phyloP scores from a whole-genome alignment of 2,113 vertebrate genomes.

The Saguinus imperator region DNA sequence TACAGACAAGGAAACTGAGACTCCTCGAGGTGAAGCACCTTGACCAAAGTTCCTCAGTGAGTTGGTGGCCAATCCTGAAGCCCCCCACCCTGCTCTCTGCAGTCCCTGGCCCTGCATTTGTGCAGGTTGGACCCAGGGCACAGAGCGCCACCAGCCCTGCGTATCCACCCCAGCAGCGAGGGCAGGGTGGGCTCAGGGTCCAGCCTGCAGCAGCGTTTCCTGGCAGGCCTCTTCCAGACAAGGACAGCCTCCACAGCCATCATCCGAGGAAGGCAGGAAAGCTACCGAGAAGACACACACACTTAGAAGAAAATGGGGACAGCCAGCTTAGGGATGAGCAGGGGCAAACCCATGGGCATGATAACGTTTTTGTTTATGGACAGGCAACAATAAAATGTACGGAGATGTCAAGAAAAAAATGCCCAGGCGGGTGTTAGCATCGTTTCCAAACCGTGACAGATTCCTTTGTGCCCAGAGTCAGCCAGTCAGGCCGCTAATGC shows the following conservation, averaged over 20 bases:
- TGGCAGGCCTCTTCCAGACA: not conserved
- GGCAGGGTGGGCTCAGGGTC: too few species aligned
- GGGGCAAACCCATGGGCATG: conserved; percentile 18
- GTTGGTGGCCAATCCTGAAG: not conserved
- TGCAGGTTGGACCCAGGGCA: not conserved
- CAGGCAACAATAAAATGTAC: conserved; percentile 57
- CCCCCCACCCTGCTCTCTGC: not conserved
- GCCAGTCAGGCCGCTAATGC: conserved; percentile 68
- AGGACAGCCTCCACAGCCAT: not conserved
- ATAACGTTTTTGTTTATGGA: conserved; percentile 67
- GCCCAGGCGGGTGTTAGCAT: conserved; percentile 4
- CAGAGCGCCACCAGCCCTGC: not conserved
- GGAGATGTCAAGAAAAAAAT: conserved; percentile 60
- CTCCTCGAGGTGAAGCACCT: not conserved
- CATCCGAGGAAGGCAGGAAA: not conserved
- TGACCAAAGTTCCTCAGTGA: not conserved
- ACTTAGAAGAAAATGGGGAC: not conserved
- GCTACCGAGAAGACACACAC: not conserved
- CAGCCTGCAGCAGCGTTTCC: accelerated
- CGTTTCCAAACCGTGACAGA: conserved; percentile 24
- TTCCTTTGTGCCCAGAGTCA: conserved; percentile 64
- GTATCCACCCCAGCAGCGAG: accelerated
- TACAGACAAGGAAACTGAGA: not conserved
- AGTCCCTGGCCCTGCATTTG: not conserved
- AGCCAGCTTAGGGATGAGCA: not conserved